Conservation (phyloP, 2,797 vertebrate species). For the Pantherophis alleghaniensis region DNA sequence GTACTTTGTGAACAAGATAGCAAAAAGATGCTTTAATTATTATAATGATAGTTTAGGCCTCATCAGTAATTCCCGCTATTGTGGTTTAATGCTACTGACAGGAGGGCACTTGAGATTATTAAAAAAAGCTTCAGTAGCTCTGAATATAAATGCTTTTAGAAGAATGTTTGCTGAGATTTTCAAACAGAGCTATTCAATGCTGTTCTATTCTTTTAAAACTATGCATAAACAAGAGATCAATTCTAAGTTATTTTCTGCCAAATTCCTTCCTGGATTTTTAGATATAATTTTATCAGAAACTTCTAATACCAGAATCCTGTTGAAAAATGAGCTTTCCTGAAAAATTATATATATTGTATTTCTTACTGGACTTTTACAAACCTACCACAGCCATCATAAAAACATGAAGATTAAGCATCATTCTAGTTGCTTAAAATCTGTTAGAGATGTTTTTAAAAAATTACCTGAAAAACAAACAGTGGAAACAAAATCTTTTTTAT, state of each 20-base stretch:
- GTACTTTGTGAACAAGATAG: constrained; percentile 38
- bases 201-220: not conserved
- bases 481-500: not conserved
- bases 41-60: constrained; percentile 56
- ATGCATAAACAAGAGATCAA: not conserved
- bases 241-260: not conserved
- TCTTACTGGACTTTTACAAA: not conserved
- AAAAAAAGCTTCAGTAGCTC: constrained; percentile 42
- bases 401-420: not conserved
- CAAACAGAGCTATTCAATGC: not conserved
- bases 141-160: constrained; percentile 9
- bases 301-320: not conserved
- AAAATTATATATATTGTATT: not conserved
- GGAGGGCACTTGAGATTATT: constrained; percentile 47
- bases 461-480: not conserved
- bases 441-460: not conserved
- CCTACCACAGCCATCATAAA: not conserved
- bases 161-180: constrained; percentile 25
- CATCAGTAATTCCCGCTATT: constrained; percentile 65
- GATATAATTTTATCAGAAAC: not conserved
- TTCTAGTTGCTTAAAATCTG: not conserved
- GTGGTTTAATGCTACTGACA: constrained; percentile 46
- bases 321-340: not conserved
- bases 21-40: constrained; percentile 59
- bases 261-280: not conserved